Percentiles rank a stretch among this genome's conserved stretches.
Evolutionary conservation across 2,888 invertebrate genomes (phyloP).

Genomic region (Mayetiola destructor): DNA sequence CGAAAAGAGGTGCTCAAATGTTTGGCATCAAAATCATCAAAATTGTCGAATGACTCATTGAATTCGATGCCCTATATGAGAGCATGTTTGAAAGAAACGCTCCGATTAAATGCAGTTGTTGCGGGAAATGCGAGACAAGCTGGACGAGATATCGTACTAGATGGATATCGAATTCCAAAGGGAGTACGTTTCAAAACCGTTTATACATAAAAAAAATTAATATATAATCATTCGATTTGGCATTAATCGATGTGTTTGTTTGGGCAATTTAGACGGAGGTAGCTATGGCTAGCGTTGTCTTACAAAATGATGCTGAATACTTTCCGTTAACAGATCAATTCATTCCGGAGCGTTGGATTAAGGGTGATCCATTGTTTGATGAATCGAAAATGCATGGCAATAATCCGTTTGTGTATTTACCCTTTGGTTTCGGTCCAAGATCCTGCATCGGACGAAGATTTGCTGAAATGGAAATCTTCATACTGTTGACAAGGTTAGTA

Average conservation of each 20-base stretch:
- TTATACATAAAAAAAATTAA: background rate
- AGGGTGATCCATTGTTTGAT: slow-evolving; percentile 19
- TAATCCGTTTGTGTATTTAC: slow-evolving; percentile 45
- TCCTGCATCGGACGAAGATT: slow-evolving; percentile 55
- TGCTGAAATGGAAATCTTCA: slow-evolving; percentile 54
- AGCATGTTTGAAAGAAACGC: slow-evolving; percentile 57
- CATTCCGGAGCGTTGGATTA: slow-evolving; percentile 62
- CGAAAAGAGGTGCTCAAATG: slow-evolving; percentile 40
- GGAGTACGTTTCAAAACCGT: slow-evolving; percentile 38
- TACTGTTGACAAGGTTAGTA: slow-evolving; percentile 32
- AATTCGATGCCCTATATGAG: slow-evolving; percentile 44
- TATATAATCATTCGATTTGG: background rate
- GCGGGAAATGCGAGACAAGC: slow-evolving; percentile 42
- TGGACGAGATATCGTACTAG: slow-evolving; percentile 41
- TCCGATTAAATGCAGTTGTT: slow-evolving; percentile 47
- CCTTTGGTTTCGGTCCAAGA: slow-evolving; percentile 54
- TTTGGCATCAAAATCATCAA: slow-evolving; percentile 32
- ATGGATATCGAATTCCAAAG: slow-evolving; percentile 48
- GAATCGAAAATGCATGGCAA: background rate
- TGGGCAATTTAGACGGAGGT: slow-evolving; percentile 48
- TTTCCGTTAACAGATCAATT: slow-evolving; percentile 48
- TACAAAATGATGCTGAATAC: slow-evolving; percentile 47
- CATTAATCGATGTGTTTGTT: slow-evolving; percentile 13
- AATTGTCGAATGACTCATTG: slow-evolving; percentile 34
- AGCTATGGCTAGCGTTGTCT: slow-evolving; percentile 55